Evolutionary conservation across 2,888 invertebrate species (phyloP), one percentile per base, ranked within the genome.

Genomic region (Cosmorhoe ocellata): DNA sequence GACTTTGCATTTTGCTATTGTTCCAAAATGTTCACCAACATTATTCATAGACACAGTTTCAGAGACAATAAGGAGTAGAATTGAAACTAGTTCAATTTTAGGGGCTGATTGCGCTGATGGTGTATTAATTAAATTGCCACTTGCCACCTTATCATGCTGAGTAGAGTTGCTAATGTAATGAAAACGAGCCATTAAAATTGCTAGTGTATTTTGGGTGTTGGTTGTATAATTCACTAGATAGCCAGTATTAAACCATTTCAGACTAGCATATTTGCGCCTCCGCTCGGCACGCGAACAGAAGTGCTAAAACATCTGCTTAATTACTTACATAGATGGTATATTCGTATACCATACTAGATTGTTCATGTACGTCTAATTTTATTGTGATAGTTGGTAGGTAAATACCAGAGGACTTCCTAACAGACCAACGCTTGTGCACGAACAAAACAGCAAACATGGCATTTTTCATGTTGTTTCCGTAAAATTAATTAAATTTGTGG

Each of bases 21-120:
- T 48, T 48, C n/a, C 26, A 32, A 32, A 37, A 31, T 31, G 11
- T 48, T 37, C n/a, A n/a, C n/a, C n/a, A n/a, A n/a, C n/a, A n/a
- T n/a, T n/a, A n/a, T n/a, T n/a, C n/a, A n/a, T n/a, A n/a, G n/a
- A 11, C n/a, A 8, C 39, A 28, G 40, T 40, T 34, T 47, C 34
- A 34, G 13, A 40, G 5, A 30, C 11, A 18, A 12, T 36, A 11
- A 36, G 30, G 12, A 30, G 12, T 8, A 3, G 33, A 28, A n/a
- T n/a, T 45, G 31, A 45, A 45, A 38, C 32, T 24, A 24, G n/a
- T 22, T 37, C 11, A 18, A 4, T 22, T 34, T 5, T 34, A 18
- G 14, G 12, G 10, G 10, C 24, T 24, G 10, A 4, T 24, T 32
- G n/a, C n/a, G n/a, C n/a, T 32, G n/a, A n/a, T 12, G 26, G 7